Conservation (phyloP, 1,140 invertebrate genomes). For the Drosophila cardini region DNA sequence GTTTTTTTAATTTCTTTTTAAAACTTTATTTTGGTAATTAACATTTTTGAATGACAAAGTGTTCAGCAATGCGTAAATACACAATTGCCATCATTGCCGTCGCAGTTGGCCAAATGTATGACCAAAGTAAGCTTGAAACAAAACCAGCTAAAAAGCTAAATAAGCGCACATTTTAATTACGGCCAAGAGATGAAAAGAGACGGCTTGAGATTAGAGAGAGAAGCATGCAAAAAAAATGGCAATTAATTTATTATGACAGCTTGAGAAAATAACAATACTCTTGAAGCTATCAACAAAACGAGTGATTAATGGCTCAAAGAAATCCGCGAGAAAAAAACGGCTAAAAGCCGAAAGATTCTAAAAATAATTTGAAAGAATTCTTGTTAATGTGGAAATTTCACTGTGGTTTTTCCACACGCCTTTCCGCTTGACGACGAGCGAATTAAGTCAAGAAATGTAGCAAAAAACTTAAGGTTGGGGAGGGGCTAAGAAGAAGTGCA, state of each 20-base stretch:
- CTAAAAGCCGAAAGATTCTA: slow-evolving; percentile 4
- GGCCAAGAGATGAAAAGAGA: slow-evolving; percentile 3
- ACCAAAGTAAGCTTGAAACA: slow-evolving; percentile 32
- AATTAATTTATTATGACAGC: slow-evolving; percentile 52
- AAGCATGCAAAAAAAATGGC: not conserved
- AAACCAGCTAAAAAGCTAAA: slow-evolving; percentile 14
- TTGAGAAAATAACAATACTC: slow-evolving; percentile 40
- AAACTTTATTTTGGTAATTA: slow-evolving; percentile 37
- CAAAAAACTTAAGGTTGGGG: slow-evolving; percentile 16
- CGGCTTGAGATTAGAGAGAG: slow-evolving; percentile 3
- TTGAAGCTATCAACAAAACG: slow-evolving; percentile 35
- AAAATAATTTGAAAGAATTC: slow-evolving; percentile 23
- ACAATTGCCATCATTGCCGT: slow-evolving; percentile 65
- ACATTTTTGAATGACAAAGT: slow-evolving; percentile 75
- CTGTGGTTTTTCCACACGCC: slow-evolving; percentile 20
- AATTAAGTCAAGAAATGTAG: slow-evolving; percentile 59
- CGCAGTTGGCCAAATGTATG: slow-evolving; percentile 52
- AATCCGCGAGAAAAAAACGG: not conserved
- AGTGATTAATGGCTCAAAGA: slow-evolving; percentile 51
- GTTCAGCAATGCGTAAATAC: slow-evolving; percentile 83
- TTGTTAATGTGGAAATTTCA: slow-evolving; percentile 33
- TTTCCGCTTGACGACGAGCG: slow-evolving; percentile 37
- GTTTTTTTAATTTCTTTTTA: no score
- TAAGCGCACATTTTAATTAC: slow-evolving; percentile 44
- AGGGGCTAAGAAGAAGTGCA: not conserved